Conservation (phyloP, 2,888 invertebrate species). For the Lasioglossum marginatum region DNA sequence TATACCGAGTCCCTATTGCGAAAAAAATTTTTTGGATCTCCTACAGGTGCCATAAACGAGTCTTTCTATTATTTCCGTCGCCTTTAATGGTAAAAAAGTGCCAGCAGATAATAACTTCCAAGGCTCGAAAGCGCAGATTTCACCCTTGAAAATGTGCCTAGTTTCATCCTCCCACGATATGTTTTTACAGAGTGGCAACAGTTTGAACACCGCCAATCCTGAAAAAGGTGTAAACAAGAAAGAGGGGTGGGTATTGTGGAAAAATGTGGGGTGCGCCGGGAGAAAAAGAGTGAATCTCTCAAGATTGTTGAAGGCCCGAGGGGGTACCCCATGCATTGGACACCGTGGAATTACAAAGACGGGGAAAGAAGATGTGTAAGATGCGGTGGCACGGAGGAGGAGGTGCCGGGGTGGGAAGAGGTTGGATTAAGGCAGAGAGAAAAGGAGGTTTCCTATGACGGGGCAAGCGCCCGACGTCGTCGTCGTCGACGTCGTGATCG, state of each 20-base stretch:
- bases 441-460: slow-evolving; percentile 72
- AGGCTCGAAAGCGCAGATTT: too few species aligned
- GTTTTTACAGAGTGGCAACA: too few species aligned
- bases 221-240: neutral
- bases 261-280: neutral
- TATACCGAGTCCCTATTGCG: too few species aligned
- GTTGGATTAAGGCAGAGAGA: slow-evolving; percentile 72
- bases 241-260: neutral
- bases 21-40: neutral
- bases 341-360: slow-evolving; percentile 7
- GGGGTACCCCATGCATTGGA: slow-evolving; percentile 10
- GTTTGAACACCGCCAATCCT: neutral
- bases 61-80: too few species aligned
- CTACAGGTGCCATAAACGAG: neutral
- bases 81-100: too few species aligned
- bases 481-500: slow-evolving; percentile 34
- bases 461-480: slow-evolving; percentile 63
- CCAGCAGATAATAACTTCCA: too few species aligned
- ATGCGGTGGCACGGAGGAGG: neutral
- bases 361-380: neutral
- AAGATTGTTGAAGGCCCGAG: neutral
- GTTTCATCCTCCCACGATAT: too few species aligned
- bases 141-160: too few species aligned
- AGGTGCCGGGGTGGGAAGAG: slow-evolving; percentile 59
- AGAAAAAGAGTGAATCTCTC: neutral